A percentile compares a stretch with the other conserved stretches of the same genome.
Evolutionary conservation across 1,140 invertebrate genomes (phyloP).

Genomic region (Brachionus manjavacas): DNA sequence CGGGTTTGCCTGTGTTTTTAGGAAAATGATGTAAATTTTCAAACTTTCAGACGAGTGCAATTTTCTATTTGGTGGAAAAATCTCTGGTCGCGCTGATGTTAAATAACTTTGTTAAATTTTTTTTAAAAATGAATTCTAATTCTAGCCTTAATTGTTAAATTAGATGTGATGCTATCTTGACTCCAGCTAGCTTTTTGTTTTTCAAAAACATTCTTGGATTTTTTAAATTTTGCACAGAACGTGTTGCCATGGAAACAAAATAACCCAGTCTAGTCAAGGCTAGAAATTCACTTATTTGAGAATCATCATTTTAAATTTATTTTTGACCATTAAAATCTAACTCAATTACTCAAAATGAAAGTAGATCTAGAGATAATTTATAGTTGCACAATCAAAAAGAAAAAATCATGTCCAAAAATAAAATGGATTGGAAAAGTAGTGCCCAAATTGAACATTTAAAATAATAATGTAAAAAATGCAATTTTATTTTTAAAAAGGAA

Average conservation of each 20-base stretch:
- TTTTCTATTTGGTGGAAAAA: no score
- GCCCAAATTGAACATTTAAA: background rate
- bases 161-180: background rate
- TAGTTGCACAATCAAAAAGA: slow-evolving; percentile 52
- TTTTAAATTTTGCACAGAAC: background rate
- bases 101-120: background rate
- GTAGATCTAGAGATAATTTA: slow-evolving; percentile 51
- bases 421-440: slow-evolving; percentile 54
- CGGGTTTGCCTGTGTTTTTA: no score
- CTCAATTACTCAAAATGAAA: slow-evolving; percentile 47
- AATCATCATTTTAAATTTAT: background rate
- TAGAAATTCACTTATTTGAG: background rate
- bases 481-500: background rate
- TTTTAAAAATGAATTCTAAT: background rate
- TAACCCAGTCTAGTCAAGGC: background rate
- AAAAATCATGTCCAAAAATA: slow-evolving; percentile 54
- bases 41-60: no score
- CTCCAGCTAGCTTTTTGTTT: background rate
- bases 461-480: background rate
- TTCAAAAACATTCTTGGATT: background rate
- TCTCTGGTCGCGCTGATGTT: no score
- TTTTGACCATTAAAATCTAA: background rate
- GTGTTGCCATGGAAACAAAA: background rate
- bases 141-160: background rate
- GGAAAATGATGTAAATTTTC: no score